Percentiles rank a stretch among this genome's conserved stretches.
Evolutionary conservation across 2,888 invertebrate genomes (phyloP).

Genomic region (Leptopterna dolabrata): DNA sequence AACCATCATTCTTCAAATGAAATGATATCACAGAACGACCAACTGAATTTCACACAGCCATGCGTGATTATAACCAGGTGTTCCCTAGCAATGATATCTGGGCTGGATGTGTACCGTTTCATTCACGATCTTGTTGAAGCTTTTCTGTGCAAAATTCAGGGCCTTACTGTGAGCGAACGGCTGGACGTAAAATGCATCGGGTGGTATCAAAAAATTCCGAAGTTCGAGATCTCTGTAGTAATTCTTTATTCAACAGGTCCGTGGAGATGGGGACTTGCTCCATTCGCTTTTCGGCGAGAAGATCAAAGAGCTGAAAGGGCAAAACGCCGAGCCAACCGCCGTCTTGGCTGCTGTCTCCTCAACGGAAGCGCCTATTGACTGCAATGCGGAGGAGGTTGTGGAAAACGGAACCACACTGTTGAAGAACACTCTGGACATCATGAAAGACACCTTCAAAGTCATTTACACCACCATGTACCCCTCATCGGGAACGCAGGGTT

Average conservation of each 20-base stretch:
- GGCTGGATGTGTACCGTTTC: too few relatives aligned
- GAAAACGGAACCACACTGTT: background rate
- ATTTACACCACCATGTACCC: background rate
- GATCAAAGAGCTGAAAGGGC: background rate
- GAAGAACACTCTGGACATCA: background rate
- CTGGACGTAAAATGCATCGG: too few relatives aligned
- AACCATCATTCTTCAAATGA: too few relatives aligned
- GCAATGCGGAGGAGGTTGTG: background rate
- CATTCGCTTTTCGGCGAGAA: conserved; percentile 7
- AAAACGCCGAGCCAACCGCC: background rate
- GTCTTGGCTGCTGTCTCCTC: background rate
- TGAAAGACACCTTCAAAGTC: background rate
- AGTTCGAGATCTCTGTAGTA: background rate
- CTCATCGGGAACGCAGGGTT: background rate
- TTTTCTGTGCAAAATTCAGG: too few relatives aligned
- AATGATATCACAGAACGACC: too few relatives aligned
- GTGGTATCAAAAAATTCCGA: too few relatives aligned
- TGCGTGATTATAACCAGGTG: too few relatives aligned
- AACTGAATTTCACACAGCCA: too few relatives aligned
- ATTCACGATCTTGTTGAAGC: too few relatives aligned
- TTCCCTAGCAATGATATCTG: too few relatives aligned
- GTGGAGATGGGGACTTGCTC: background rate
- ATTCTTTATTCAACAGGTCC: background rate
- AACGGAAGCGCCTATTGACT: background rate
- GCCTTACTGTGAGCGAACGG: too few relatives aligned